Evolutionary conservation across 2,797 vertebrate species (phyloP).

Genomic region (Phrynocephalus forsythii): DNA sequence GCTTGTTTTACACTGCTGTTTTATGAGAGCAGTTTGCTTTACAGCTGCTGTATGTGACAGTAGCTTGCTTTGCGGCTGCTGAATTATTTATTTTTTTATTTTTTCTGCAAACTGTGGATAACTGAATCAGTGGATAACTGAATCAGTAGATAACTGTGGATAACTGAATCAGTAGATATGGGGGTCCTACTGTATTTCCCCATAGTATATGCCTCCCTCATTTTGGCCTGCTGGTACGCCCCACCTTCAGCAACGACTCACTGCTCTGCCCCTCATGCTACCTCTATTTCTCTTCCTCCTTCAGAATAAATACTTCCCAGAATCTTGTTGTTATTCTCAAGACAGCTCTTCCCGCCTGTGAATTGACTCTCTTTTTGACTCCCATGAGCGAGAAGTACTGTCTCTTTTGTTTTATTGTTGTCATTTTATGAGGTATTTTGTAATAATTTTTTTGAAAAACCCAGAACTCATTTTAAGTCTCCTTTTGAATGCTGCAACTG

Average conservation of each 20-base stretch:
- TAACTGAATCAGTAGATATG: too few relatives aligned
- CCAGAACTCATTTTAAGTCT: background rate
- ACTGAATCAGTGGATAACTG: too few relatives aligned
- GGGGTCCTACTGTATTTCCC: background rate
- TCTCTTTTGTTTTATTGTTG: background rate
- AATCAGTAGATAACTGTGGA: too few relatives aligned
- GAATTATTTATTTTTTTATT: too few relatives aligned
- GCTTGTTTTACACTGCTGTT: too few relatives aligned
- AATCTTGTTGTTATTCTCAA: background rate
- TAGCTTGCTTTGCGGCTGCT: too few relatives aligned
- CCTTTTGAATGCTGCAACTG: background rate
- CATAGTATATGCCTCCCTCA: background rate
- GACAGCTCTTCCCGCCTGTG: background rate
- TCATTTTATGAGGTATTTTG: background rate
- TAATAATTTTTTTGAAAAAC: too few relatives aligned
- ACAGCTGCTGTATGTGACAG: too few relatives aligned
- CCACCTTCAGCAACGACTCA: background rate
- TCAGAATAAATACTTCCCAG: background rate
- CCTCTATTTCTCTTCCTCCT: background rate
- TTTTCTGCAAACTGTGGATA: too few relatives aligned
- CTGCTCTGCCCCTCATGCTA: background rate
- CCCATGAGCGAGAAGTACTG: background rate
- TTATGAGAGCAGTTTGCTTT: too few relatives aligned
- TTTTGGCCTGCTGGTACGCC: too few relatives aligned
- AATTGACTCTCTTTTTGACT: background rate